A percentile compares a stretch with the other conserved stretches of the same genome.
Evolutionary conservation across 2,113 vertebrate species (phyloP).

Genomic region (Ibidorhyncha struthersii): DNA sequence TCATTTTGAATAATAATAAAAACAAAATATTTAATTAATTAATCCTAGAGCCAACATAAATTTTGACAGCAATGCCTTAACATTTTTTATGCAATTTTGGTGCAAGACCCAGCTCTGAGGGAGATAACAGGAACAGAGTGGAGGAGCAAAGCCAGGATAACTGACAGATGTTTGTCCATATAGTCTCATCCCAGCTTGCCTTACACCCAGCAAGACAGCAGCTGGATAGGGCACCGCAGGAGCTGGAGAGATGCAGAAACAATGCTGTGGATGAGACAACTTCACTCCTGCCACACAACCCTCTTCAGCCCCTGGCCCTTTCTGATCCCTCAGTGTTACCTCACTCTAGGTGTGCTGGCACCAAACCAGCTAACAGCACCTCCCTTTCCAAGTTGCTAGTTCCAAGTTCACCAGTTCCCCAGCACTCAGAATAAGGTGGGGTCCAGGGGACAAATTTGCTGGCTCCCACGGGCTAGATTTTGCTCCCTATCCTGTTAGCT

Average conservation of each 20-base stretch:
- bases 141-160: background rate
- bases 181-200: background rate
- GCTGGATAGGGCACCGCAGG: background rate
- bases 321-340: background rate
- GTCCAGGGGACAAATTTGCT: background rate
- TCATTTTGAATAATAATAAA: background rate
- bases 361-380: background rate
- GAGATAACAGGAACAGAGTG: background rate
- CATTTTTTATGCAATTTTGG: background rate
- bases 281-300: background rate
- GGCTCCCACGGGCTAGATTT: background rate
- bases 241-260: background rate
- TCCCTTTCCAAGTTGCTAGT: background rate
- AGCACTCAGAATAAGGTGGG: background rate
- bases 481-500: background rate
- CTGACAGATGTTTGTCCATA: background rate
- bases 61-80: background rate
- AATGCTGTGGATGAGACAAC: background rate
- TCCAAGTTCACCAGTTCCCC: background rate
- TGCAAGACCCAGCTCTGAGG: background rate
- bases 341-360: background rate
- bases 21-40: background rate
- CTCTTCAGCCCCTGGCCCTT: background rate
- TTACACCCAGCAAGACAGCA: background rate
- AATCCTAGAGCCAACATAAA: background rate